phyloP scores from a whole-genome alignment of 2,888 invertebrate species.

The Lymantria dispar region DNA sequence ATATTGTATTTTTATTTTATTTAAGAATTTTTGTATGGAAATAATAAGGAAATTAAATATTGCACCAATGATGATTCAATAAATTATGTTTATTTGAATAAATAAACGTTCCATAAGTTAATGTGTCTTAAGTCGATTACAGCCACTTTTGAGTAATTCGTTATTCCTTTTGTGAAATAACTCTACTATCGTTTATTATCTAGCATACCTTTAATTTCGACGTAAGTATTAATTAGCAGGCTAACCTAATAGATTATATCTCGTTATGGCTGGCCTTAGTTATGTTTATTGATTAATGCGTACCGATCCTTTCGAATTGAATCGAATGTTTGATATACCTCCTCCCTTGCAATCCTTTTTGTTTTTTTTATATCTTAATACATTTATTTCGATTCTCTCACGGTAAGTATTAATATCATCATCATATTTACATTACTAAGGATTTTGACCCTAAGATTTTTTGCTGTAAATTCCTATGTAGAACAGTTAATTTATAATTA shows the following conservation, averaged over 20 bases:
- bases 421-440: background rate
- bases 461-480: constrained; percentile 1
- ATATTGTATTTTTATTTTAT: no score
- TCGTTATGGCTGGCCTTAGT: constrained; percentile 34
- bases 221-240: no score
- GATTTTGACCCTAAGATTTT: constrained; percentile 2
- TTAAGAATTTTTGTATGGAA: no score
- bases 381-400: background rate
- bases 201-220: no score
- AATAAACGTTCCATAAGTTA: no score
- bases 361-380: background rate
- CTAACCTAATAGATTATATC: constrained; percentile 1
- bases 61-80: no score
- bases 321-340: constrained; percentile 26
- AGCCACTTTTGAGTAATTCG: no score
- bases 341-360: constrained; percentile 16
- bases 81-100: no score
- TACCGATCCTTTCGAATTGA: constrained; percentile 32
- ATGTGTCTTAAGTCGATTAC: no score
- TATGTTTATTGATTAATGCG: constrained; percentile 32
- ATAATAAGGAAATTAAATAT: no score
- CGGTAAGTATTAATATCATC: background rate
- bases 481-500: constrained; percentile 5
- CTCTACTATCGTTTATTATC: no score
- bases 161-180: no score